Evolutionary conservation across 2,888 invertebrate genomes (phyloP).

Genomic region (Strigamia transsilvanica): DNA sequence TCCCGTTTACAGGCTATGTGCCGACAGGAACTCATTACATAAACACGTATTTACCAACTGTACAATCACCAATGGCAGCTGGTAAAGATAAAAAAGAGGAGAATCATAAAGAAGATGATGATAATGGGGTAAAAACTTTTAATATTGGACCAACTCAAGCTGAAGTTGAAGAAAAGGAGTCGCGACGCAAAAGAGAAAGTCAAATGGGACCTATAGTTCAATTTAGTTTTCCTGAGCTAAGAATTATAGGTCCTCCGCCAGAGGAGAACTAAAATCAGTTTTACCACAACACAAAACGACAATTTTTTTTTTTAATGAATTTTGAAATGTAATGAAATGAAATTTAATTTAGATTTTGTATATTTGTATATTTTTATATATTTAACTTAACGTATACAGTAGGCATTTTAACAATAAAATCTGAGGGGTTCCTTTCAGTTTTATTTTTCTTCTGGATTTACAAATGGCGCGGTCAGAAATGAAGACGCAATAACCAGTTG

Average conservation of each 20-base stretch:
- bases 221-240: neutral
- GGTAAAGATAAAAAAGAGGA: neutral
- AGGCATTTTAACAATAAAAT: too few species aligned
- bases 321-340: too few species aligned
- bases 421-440: too few species aligned
- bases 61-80: neutral
- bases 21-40: conserved; percentile 7
- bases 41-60: neutral
- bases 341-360: too few species aligned
- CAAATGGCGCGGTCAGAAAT: too few species aligned
- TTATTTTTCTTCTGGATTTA: too few species aligned
- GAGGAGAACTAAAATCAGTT: neutral
- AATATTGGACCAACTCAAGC: neutral
- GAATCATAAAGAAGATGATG: neutral
- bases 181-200: neutral
- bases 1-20: neutral
- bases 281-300: too few species aligned
- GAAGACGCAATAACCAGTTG: too few species aligned
- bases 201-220: neutral
- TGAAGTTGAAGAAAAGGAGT: neutral
- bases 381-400: too few species aligned
- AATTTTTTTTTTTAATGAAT: too few species aligned
- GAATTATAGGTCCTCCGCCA: neutral
- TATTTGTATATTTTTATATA: too few species aligned
- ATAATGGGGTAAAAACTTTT: neutral